Conservation (phyloP, 1,140 invertebrate species). For the Drosophila ironensis region DNA sequence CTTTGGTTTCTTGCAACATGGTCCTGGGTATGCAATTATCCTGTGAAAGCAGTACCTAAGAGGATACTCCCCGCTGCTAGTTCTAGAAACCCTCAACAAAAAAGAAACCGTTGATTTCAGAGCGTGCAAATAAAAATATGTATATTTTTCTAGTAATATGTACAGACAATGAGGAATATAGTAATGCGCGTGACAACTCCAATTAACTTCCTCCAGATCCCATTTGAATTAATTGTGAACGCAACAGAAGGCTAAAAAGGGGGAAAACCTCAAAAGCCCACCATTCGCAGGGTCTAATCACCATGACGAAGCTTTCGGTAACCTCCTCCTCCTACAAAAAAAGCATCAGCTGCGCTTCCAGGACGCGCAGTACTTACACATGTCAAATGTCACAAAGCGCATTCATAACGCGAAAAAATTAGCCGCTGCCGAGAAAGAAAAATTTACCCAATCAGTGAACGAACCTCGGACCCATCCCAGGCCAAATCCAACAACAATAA, state of each 20-base stretch:
- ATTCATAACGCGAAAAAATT: constrained; percentile 66
- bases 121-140: background rate
- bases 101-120: background rate
- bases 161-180: too few species aligned
- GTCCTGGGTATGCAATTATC: constrained; percentile 1
- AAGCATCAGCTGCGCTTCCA: constrained; percentile 44
- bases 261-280: background rate
- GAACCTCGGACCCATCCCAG: constrained; percentile 3
- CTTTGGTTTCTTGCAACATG: background rate
- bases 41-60: background rate
- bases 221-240: constrained; percentile 50
- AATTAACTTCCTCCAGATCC: background rate
- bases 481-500: constrained; percentile 4
- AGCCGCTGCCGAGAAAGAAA: constrained; percentile 52
- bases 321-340: background rate
- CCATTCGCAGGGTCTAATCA: constrained; percentile 33
- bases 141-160: too few species aligned
- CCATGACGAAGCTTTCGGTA: constrained; percentile 51
- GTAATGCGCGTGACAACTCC: too few species aligned
- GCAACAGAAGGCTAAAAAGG: background rate
- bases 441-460: constrained; percentile 63
- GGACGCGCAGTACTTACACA: constrained; percentile 33
- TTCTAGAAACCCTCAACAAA: too few species aligned
- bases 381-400: constrained; percentile 74
- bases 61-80: background rate